phyloP scores from a whole-genome alignment of 2,888 invertebrate genomes.

The Physocephala rufipes region DNA sequence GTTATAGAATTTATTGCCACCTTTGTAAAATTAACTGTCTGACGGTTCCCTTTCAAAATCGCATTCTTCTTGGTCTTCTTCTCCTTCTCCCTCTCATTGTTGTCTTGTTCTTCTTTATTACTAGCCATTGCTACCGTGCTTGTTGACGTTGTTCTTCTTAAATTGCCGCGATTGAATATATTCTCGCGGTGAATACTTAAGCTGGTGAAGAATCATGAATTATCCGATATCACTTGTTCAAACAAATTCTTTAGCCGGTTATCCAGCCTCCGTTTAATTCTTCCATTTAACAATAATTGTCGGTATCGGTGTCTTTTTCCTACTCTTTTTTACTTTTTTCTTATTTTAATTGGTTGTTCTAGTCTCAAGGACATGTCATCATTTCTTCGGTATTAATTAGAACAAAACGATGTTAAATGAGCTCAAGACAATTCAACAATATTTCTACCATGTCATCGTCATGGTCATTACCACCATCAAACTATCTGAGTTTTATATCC shows the following conservation, averaged over 20 bases:
- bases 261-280: not conserved
- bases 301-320: too few species aligned
- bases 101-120: not conserved
- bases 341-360: constrained; percentile 42
- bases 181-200: not conserved
- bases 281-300: too few species aligned
- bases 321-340: constrained; percentile 8
- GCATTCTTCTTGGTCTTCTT: not conserved
- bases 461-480: too few species aligned
- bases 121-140: not conserved
- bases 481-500: not conserved
- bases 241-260: not conserved
- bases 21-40: constrained; percentile 42
- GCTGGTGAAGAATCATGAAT: not conserved
- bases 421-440: constrained; percentile 16
- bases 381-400: constrained; percentile 37
- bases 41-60: constrained; percentile 41
- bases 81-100: not conserved
- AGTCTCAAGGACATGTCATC: constrained; percentile 42
- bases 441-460: not conserved
- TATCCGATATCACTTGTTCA: not conserved
- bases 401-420: constrained; percentile 20
- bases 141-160: constrained; percentile 1
- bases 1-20: constrained; percentile 41
- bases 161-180: not conserved